Evolutionary conservation across 2,888 invertebrate species (phyloP).

Genomic region (Minunthozetes semirufus): DNA sequence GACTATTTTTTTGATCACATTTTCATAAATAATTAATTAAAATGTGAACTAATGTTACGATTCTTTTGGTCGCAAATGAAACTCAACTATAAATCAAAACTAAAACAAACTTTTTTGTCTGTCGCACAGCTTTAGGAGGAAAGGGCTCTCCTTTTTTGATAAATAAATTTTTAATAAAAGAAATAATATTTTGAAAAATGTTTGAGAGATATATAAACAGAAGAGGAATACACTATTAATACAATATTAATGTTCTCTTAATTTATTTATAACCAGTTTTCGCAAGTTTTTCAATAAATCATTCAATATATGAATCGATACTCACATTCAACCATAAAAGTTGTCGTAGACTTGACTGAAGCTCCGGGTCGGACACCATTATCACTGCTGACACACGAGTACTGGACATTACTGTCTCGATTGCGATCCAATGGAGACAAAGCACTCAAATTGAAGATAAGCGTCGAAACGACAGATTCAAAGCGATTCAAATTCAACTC

Average conservation of each 20-base stretch:
- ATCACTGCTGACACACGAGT: constrained; percentile 42
- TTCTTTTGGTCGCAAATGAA: neutral
- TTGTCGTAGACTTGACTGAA: constrained; percentile 72
- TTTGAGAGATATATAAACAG: neutral
- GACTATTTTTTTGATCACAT: neutral
- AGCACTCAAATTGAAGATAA: constrained; percentile 53
- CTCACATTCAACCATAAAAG: constrained; percentile 84
- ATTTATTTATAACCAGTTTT: constrained; percentile 6
- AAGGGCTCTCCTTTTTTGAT: neutral
- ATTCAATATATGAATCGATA: constrained; percentile 43
- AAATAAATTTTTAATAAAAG: constrained; percentile 25
- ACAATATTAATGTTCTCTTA: neutral
- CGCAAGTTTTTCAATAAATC: neutral
- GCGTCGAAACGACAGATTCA: constrained; percentile 76
- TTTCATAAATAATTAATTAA: constrained; percentile 7
- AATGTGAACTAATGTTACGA: neutral
- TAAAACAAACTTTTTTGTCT: neutral
- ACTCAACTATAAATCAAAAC: neutral
- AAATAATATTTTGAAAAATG: neutral
- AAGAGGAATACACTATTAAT: neutral
- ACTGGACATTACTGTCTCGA: constrained; percentile 42
- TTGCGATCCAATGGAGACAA: constrained; percentile 41
- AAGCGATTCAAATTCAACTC: constrained; percentile 60
- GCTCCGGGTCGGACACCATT: constrained; percentile 56
- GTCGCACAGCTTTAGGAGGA: neutral